Evolutionary conservation across 1,140 invertebrate species (phyloP).

Genomic region (Anastrepha ludens): DNA sequence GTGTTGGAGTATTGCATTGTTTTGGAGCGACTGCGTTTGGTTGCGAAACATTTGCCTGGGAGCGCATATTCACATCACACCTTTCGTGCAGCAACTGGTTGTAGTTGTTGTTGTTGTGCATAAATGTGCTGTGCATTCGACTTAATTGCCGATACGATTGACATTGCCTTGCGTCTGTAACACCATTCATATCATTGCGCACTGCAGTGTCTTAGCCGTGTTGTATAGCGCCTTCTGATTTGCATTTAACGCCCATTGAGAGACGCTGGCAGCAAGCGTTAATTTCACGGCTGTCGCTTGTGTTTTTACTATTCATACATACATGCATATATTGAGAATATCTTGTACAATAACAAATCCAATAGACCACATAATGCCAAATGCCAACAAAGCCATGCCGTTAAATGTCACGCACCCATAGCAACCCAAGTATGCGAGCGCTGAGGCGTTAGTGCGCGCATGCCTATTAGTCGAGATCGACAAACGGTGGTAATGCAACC

Average conservation of each 20-base stretch:
- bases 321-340: neutral
- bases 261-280: neutral
- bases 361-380: neutral
- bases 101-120: neutral
- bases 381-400: neutral
- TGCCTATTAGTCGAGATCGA: neutral
- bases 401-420: neutral
- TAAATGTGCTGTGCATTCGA: neutral
- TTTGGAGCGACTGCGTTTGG: neutral
- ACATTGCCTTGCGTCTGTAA: neutral
- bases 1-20: neutral
- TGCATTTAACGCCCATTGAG: neutral
- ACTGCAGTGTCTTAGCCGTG: neutral
- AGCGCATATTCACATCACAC: slow-evolving; percentile 32
- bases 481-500: neutral
- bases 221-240: neutral
- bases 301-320: neutral
- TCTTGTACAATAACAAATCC: neutral
- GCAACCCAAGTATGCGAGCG: neutral
- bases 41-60: neutral
- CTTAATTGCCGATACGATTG: slow-evolving; percentile 14
- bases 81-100: neutral
- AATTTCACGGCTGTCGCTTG: slow-evolving; percentile 13
- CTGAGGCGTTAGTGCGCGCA: slow-evolving; percentile 13
- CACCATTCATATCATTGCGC: neutral